Conservation (phyloP, 2,888 invertebrate species). For the Periphyllus acericola region DNA sequence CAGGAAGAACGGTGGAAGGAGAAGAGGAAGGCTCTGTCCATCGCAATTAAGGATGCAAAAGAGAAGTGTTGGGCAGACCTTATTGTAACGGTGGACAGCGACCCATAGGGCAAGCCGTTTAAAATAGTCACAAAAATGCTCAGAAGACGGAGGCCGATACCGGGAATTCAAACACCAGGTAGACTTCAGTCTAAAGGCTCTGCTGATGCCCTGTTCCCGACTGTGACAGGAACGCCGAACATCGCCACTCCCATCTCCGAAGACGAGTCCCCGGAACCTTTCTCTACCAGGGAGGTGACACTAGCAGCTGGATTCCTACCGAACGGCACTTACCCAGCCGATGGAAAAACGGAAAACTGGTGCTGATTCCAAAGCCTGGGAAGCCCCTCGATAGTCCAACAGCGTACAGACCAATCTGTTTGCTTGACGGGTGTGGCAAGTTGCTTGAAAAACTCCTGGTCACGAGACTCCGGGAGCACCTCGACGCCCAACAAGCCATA, state of each 20-base stretch:
- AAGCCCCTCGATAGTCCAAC: background rate
- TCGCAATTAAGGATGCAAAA: background rate
- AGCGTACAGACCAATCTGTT: background rate
- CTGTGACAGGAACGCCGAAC: background rate
- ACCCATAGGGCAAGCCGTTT: background rate
- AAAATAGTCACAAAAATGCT: background rate
- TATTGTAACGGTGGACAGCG: background rate
- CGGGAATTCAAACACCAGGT: background rate
- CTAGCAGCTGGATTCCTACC: background rate
- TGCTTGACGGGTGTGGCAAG: background rate
- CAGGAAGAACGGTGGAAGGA: background rate
- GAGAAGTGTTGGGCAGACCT: background rate
- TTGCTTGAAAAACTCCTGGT: background rate
- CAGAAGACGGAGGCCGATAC: background rate
- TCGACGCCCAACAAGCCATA: background rate
- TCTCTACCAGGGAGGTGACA: background rate
- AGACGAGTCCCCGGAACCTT: background rate
- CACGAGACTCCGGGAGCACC: background rate
- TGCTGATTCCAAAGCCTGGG: background rate
- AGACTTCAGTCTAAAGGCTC: background rate
- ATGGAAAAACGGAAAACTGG: background rate
- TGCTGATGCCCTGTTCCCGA: background rate
- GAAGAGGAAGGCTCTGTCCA: background rate
- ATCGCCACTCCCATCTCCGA: rapidly evolving
- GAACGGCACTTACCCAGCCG: background rate